Evolutionary conservation across 2,888 invertebrate species (phyloP).

Genomic region (Stenoptilia bipunctidactyla): DNA sequence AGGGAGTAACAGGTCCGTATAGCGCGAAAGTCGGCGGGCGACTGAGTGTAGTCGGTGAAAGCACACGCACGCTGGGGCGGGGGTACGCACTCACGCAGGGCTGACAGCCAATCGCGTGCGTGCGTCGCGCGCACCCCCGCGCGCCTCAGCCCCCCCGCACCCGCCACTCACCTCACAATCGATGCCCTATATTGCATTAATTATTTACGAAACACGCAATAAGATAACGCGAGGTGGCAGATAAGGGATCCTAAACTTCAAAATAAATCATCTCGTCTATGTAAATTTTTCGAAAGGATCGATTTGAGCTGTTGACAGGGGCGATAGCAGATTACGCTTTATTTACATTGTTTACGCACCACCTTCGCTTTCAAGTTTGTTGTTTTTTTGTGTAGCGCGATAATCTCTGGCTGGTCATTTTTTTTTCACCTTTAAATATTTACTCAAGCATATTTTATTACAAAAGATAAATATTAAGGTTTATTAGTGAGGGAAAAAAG

Average conservation of each 20-base stretch:
- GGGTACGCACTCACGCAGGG: slow-evolving; percentile 68
- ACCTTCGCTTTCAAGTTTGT: slow-evolving; percentile 15
- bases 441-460: too few relatives aligned
- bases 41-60: slow-evolving; percentile 39
- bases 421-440: too few relatives aligned
- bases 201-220: slow-evolving; percentile 73
- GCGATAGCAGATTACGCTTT: slow-evolving; percentile 33
- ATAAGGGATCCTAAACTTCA: slow-evolving; percentile 47
- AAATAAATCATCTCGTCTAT: slow-evolving; percentile 24
- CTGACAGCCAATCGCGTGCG: slow-evolving; percentile 66
- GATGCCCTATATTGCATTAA: slow-evolving; percentile 73
- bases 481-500: too few relatives aligned
- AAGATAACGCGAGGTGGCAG: slow-evolving; percentile 70
- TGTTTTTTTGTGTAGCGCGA: slow-evolving; percentile 12
- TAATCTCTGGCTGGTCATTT: too few relatives aligned
- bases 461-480: too few relatives aligned
- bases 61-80: slow-evolving; percentile 56
- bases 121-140: slow-evolving; percentile 67
- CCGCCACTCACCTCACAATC: slow-evolving; percentile 67
- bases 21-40: slow-evolving; percentile 37
- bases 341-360: slow-evolving; percentile 39
- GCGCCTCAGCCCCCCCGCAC: slow-evolving; percentile 45
- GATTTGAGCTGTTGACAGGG: slow-evolving; percentile 4
- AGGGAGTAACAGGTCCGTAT: slow-evolving; percentile 16
- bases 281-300: slow-evolving; percentile 2